These are phyloP conservation scores for Xestia ashworthii DNA, from an alignment of 2,888 invertebrate species.

Conservation along the genomic window DNA sequence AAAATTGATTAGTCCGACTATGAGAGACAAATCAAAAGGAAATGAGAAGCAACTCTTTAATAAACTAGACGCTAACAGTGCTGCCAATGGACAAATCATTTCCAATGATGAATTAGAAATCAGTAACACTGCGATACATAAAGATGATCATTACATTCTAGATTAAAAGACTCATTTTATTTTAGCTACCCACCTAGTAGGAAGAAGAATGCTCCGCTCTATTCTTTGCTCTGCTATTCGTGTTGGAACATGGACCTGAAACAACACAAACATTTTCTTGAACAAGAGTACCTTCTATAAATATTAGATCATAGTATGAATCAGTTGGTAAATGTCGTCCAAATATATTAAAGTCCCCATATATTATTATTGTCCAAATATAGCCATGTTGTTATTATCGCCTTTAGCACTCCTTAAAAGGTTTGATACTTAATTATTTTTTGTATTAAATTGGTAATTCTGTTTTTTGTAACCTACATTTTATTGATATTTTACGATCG, in stretches of 20 bases:
- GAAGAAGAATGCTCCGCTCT: slow-evolving; percentile 67
- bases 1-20: background rate
- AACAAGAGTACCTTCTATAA: background rate
- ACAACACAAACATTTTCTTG: slow-evolving; percentile 35
- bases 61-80: background rate
- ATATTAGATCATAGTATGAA: slow-evolving; percentile 18
- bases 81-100: background rate
- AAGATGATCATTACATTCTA: background rate
- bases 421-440: too few relatives aligned
- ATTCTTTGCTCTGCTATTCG: slow-evolving; percentile 59
- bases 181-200: slow-evolving; percentile 69
- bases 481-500: background rate
- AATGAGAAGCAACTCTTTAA: background rate
- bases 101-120: slow-evolving; percentile 1
- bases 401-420: slow-evolving; percentile 7
- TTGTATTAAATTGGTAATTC: background rate
- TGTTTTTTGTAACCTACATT: background rate
- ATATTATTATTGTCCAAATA: background rate
- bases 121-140: background rate
- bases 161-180: background rate
- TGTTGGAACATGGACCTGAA: slow-evolving; percentile 73
- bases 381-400: background rate
- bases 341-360: background rate
- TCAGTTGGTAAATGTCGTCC: slow-evolving; percentile 8
- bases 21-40: background rate